Percentiles rank a stretch among this genome's conserved stretches.
Evolutionary conservation across 2,888 invertebrate species (phyloP).

Genomic region (Tachina grossa): DNA sequence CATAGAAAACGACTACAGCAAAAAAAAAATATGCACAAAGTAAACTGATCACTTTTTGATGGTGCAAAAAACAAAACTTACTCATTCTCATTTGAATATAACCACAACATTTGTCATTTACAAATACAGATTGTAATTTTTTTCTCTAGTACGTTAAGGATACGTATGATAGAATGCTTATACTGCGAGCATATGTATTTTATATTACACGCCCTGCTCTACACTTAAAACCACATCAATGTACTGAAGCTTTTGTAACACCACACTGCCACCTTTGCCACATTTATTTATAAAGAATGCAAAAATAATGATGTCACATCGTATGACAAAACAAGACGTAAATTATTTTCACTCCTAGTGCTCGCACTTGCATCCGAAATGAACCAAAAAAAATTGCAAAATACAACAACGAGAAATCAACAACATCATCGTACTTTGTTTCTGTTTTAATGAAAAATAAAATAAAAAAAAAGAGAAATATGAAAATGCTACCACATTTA

Average conservation of each 20-base stretch:
- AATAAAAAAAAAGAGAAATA: constrained; percentile 13
- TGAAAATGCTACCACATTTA: constrained; percentile 59
- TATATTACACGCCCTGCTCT: neutral
- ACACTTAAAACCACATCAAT: constrained; percentile 25
- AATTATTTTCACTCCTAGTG: constrained; percentile 35
- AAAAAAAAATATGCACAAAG: constrained; percentile 49
- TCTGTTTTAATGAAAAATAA: constrained; percentile 46
- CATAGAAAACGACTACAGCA: neutral
- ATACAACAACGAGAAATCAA: neutral
- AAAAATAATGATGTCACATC: constrained; percentile 74
- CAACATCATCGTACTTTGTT: constrained; percentile 22
- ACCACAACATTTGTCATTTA: constrained; percentile 43
- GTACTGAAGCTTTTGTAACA: constrained; percentile 13
- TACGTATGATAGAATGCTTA: neutral
- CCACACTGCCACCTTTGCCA: constrained; percentile 14
- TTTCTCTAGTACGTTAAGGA: neutral
- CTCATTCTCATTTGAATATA: constrained; percentile 8
- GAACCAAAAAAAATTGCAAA: neutral
- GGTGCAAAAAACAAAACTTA: constrained; percentile 75
- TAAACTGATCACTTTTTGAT: constrained; percentile 80
- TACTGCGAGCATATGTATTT: constrained; percentile 23
- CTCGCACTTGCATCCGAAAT: constrained; percentile 31
- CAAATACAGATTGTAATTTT: neutral
- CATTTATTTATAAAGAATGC: constrained; percentile 62
- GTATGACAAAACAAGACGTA: constrained; percentile 71